phyloP scores from a whole-genome alignment of 2,888 invertebrate genomes.

The Tanypteryx hageni region DNA sequence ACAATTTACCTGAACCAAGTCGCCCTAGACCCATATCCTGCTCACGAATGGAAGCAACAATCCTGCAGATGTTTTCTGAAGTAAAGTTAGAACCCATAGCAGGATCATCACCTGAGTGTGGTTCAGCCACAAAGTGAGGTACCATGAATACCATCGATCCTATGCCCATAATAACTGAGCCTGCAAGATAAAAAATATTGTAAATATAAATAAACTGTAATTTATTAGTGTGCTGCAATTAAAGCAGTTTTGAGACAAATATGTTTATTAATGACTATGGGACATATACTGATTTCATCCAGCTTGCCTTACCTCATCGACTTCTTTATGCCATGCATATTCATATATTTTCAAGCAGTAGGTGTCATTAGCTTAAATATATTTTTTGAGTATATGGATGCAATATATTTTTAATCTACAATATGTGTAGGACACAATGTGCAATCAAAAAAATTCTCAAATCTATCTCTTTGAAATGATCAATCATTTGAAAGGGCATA shows the following conservation, averaged over 20 bases:
- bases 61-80: slow-evolving; percentile 87
- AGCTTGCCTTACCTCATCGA: too few relatives aligned
- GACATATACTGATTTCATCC: too few relatives aligned
- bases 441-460: too few relatives aligned
- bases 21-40: slow-evolving; percentile 84
- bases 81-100: slow-evolving; percentile 83
- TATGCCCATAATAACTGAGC: slow-evolving; percentile 94
- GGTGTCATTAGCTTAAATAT: too few relatives aligned
- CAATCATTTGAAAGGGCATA: too few relatives aligned
- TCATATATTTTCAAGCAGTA: too few relatives aligned
- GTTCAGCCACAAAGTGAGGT: slow-evolving; percentile 93
- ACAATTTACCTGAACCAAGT: slow-evolving; percentile 69
- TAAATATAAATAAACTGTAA: slow-evolving; percentile 24
- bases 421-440: too few relatives aligned
- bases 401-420: too few relatives aligned
- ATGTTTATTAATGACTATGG: background rate
- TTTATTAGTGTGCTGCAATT: background rate
- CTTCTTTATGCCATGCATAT: too few relatives aligned
- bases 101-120: slow-evolving; percentile 77
- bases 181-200: slow-evolving; percentile 73
- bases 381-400: too few relatives aligned
- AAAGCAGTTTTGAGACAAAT: background rate
- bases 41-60: slow-evolving; percentile 81
- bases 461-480: too few relatives aligned
- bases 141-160: slow-evolving; percentile 95